These are phyloP conservation scores for Prorops nasuta DNA, from an alignment of 1,140 invertebrate species.

Conservation along the genomic window DNA sequence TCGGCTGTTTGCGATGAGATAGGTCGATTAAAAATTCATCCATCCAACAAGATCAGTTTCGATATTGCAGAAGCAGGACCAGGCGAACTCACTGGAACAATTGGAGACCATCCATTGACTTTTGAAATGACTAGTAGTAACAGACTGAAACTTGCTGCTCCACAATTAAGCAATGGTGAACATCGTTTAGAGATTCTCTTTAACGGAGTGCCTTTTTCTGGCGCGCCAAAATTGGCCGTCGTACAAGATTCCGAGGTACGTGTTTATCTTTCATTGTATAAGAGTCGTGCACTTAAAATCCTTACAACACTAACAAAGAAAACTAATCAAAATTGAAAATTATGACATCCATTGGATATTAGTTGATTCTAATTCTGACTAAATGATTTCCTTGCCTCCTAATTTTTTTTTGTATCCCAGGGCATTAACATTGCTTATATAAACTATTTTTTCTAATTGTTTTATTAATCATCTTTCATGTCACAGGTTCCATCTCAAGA, in stretches of 20 bases:
- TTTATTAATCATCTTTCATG: conserved; percentile 1
- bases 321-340: neutral
- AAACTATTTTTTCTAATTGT: conserved; percentile 3
- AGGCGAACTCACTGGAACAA: conserved; percentile 59
- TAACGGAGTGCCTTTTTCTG: conserved; percentile 65
- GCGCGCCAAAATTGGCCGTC: conserved; percentile 52
- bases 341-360: no score
- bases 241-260: conserved; percentile 47
- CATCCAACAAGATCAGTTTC: conserved; percentile 71
- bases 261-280: conserved; percentile 9
- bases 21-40: conserved; percentile 68
- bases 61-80: conserved; percentile 76
- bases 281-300: no score
- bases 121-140: conserved; percentile 54
- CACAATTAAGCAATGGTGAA: conserved; percentile 44
- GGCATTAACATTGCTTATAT: no score
- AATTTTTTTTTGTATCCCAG: no score
- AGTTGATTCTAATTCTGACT: no score
- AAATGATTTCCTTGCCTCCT: no score
- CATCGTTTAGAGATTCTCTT: conserved; percentile 70
- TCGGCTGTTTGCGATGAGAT: conserved; percentile 71
- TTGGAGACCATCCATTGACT: conserved; percentile 43
- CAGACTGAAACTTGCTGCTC: conserved; percentile 45
- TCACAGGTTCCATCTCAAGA: conserved; percentile 39
- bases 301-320: conserved; percentile 2